Percentiles rank a stretch among this genome's conserved stretches.
phyloP scores from a whole-genome alignment of 2,797 vertebrate genomes.

The Epinephelus awoara region DNA sequence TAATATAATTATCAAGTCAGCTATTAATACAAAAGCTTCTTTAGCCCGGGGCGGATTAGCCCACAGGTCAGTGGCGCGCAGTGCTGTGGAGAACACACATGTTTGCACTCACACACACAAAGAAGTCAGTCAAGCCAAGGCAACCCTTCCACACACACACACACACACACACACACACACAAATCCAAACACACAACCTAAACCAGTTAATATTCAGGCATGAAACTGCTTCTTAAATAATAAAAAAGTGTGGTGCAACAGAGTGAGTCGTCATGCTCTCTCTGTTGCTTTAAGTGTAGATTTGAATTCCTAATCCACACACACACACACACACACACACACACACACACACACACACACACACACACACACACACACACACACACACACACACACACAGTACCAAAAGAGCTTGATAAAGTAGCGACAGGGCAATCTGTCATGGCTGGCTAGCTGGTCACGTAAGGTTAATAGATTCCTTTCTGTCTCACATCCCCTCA shows the following conservation, averaged over 20 bases:
- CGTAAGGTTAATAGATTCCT: conserved; percentile 81
- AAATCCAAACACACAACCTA: neutral
- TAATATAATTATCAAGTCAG: conserved; percentile 82
- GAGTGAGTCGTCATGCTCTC: conserved; percentile 22
- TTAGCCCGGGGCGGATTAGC: conserved; percentile 59
- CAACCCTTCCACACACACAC: neutral
- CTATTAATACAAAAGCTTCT: conserved; percentile 79
- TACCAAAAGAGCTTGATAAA: conserved; percentile 57
- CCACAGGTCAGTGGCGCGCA: conserved; percentile 69
- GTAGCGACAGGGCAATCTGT: conserved; percentile 77
- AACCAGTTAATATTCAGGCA: conserved; percentile 20
- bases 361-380: conserved; percentile 33
- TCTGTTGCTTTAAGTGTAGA: conserved; percentile 25
- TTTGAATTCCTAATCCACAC: conserved; percentile 35
- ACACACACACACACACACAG: conserved; percentile 36
- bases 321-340: conserved; percentile 16
- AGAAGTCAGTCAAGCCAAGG: conserved; percentile 32
- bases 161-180: conserved; percentile 3
- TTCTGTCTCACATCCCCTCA: conserved; percentile 64
- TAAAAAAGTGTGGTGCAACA: conserved; percentile 11
- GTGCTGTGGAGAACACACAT: conserved; percentile 1
- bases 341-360: conserved; percentile 25
- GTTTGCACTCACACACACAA: neutral
- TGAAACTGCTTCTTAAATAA: conserved; percentile 22
- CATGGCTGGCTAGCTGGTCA: conserved; percentile 77